These are phyloP conservation scores for Drosophila elegans DNA, from an alignment of 1,140 invertebrate species.

Conservation along the genomic window DNA sequence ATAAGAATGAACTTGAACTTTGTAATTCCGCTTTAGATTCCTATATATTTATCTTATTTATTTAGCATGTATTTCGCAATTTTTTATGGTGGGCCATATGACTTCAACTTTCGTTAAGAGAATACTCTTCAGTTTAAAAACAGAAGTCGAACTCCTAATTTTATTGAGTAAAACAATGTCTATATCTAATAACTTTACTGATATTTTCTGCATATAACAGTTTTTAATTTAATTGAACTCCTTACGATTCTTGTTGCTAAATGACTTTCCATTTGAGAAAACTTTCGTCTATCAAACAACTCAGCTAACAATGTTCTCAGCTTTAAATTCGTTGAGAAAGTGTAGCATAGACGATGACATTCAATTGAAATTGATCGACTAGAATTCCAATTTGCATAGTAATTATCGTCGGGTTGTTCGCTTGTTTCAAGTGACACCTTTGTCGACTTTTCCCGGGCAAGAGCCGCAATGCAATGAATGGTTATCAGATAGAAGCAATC, in stretches of 20 bases:
- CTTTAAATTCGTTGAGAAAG: conserved; percentile 35
- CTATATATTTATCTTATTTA: too few species aligned
- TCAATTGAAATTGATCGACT: conserved; percentile 54
- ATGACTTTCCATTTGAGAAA: conserved; percentile 14
- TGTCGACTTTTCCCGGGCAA: conserved; percentile 29
- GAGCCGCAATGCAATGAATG: conserved; percentile 13
- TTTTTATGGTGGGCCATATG: too few species aligned
- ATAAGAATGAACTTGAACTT: conserved; percentile 47
- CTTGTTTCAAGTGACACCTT: conserved; percentile 40
- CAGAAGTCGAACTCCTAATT: too few species aligned
- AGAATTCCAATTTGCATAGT: conserved; percentile 57
- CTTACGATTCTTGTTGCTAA: neutral
- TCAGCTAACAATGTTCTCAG: neutral
- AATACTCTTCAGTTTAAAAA: too few species aligned
- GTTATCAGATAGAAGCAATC: conserved; percentile 39
- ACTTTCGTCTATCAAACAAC: conserved; percentile 33
- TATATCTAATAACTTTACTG: too few species aligned
- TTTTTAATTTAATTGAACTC: neutral
- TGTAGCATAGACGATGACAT: conserved; percentile 25
- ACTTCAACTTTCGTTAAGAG: too few species aligned
- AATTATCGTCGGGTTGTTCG: conserved; percentile 16
- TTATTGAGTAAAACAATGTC: too few species aligned
- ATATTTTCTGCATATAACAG: too few species aligned
- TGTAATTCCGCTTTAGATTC: neutral
- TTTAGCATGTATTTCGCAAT: too few species aligned